These are phyloP conservation scores for Clusia tigrina DNA, from an alignment of 2,888 invertebrate species.

Conservation along the genomic window DNA sequence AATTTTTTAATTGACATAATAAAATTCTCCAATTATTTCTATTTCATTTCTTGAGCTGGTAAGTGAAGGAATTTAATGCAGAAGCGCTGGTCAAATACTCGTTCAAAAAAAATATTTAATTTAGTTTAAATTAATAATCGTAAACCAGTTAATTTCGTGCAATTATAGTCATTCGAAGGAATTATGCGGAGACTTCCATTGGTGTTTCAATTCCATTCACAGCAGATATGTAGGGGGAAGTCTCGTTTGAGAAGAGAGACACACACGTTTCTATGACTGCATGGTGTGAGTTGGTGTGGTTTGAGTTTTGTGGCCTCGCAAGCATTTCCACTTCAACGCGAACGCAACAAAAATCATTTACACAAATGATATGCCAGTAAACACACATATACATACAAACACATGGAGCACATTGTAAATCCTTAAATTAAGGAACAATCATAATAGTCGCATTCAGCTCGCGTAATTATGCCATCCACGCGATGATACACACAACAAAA, in stretches of 20 bases:
- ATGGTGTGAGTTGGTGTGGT: slow-evolving; percentile 5
- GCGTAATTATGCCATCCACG: slow-evolving; percentile 49
- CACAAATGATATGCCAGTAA: slow-evolving; percentile 21
- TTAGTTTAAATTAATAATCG: not conserved
- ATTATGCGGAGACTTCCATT: not conserved
- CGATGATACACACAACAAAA: slow-evolving; percentile 13
- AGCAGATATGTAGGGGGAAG: not conserved
- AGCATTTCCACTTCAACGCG: slow-evolving; percentile 30
- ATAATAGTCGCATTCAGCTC: slow-evolving; percentile 51
- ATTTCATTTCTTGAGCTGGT: too few species aligned
- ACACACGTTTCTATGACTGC: not conserved
- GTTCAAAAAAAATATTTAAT: not conserved
- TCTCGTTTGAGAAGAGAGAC: not conserved
- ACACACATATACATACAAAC: slow-evolving; percentile 27
- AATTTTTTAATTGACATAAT: not conserved
- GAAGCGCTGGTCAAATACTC: not conserved
- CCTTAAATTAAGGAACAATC: slow-evolving; percentile 56
- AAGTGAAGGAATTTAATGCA: too few species aligned
- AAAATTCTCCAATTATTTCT: not conserved
- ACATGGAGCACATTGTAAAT: slow-evolving; percentile 39
- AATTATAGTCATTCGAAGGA: not conserved
- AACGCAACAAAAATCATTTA: slow-evolving; percentile 31
- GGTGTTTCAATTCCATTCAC: not conserved
- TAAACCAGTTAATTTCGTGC: slow-evolving; percentile 5
- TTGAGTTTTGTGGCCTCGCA: slow-evolving; percentile 24